A percentile compares a stretch with the other conserved stretches of the same genome.
Evolutionary conservation across 2,888 invertebrate species (phyloP).

Genomic region (Luperina testacea): DNA sequence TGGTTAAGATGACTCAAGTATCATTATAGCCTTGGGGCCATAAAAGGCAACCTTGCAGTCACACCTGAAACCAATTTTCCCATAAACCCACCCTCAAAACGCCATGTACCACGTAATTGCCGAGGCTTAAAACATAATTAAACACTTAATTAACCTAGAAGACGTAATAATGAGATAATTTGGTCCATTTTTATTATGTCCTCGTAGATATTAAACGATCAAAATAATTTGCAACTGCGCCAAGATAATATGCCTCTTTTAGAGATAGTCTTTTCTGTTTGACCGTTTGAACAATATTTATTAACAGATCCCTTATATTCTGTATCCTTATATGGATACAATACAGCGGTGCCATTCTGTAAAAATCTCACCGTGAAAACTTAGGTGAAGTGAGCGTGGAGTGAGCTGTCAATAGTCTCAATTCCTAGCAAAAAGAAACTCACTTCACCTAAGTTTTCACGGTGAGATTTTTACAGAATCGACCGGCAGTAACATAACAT

Average conservation of each 20-base stretch:
- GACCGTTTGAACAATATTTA: background rate
- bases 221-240: background rate
- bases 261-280: no score
- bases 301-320: background rate
- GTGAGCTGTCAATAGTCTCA: no score
- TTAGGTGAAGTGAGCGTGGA: no score
- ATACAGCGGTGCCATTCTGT: background rate
- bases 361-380: no score
- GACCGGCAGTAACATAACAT: background rate
- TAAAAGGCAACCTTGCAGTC: conserved; percentile 26
- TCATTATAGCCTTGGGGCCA: conserved; percentile 10
- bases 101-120: conserved; percentile 40
- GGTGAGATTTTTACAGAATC: no score
- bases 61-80: conserved; percentile 54
- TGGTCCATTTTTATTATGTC: background rate
- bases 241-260: background rate
- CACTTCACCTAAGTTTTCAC: no score
- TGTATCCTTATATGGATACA: background rate
- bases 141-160: conserved; percentile 31
- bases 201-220: background rate
- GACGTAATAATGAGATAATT: background rate
- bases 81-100: conserved; percentile 28
- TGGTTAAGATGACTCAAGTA: background rate
- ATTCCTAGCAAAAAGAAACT: no score
- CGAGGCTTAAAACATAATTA: conserved; percentile 36